Conservation (phyloP, 2,113 vertebrate species). For the Hypanus sabinus region DNA sequence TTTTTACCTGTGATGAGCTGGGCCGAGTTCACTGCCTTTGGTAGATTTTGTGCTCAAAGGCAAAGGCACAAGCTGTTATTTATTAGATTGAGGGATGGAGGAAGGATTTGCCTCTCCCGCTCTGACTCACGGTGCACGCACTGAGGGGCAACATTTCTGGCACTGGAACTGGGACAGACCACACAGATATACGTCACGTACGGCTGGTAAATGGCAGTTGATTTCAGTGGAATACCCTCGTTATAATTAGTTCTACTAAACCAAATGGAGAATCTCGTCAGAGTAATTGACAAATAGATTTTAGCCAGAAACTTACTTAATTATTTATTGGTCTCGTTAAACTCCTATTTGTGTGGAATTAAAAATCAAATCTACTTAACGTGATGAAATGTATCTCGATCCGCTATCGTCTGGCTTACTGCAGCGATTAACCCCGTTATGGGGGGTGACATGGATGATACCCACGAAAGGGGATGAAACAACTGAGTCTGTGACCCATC, state of each 20-base stretch:
- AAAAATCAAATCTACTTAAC: not conserved
- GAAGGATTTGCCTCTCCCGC: no score
- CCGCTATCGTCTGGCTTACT: not conserved
- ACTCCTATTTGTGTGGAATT: not conserved
- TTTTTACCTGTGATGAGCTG: no score
- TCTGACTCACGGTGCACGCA: not conserved
- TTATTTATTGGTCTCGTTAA: not conserved
- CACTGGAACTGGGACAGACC: not conserved
- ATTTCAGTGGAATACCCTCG: not conserved
- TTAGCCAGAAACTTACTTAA: not conserved
- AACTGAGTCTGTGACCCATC: not conserved
- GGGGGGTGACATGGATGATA: not conserved
- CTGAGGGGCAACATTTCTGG: no score
- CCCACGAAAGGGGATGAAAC: not conserved
- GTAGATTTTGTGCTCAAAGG: no score
- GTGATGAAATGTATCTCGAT: not conserved
- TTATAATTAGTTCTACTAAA: not conserved
- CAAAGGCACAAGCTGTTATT: no score
- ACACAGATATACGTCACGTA: not conserved
- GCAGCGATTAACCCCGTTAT: not conserved
- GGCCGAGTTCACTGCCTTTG: no score
- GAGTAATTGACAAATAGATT: not conserved
- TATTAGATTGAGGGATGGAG: no score
- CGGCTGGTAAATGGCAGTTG: not conserved
- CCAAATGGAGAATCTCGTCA: not conserved